phyloP scores from a whole-genome alignment of 2,888 invertebrate species.

The Eurytoma californica region DNA sequence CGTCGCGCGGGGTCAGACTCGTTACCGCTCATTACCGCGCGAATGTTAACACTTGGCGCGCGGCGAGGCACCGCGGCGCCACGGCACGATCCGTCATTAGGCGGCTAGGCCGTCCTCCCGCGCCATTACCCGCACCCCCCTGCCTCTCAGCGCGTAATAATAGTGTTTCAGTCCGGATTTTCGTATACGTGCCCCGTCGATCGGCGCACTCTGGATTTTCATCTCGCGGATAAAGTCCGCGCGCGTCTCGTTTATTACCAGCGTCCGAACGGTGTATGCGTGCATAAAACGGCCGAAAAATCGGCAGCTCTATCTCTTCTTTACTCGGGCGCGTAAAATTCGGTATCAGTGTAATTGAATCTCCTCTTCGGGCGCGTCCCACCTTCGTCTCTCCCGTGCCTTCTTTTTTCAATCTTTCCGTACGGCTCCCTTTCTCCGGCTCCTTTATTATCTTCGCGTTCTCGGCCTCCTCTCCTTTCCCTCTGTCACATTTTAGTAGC shows the following conservation, averaged over 20 bases:
- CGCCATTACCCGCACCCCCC: conserved; percentile 2
- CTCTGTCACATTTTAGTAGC: conserved; percentile 32
- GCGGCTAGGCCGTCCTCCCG: background rate
- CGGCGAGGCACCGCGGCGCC: conserved; percentile 24
- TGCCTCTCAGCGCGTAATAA: conserved; percentile 27
- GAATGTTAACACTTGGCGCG: conserved; percentile 44
- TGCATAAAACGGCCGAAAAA: conserved; percentile 5
- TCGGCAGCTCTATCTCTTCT: background rate
- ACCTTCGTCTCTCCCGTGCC: conserved; percentile 19
- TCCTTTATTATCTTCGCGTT: conserved; percentile 22
- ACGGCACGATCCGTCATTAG: background rate
- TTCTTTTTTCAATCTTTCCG: conserved; percentile 19
- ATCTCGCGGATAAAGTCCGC: background rate
- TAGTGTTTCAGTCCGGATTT: conserved; percentile 37
- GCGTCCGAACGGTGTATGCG: background rate
- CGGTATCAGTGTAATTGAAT: conserved; percentile 33
- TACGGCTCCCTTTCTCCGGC: background rate
- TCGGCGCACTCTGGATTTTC: conserved; percentile 17
- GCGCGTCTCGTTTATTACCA: conserved; percentile 11
- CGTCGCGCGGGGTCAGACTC: conserved; percentile 50
- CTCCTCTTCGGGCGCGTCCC: conserved; percentile 19
- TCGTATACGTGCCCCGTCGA: conserved; percentile 27
- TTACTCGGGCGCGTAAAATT: conserved; percentile 31
- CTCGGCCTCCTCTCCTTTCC: conserved; percentile 3
- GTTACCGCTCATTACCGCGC: conserved; percentile 56